Evolutionary conservation across 2,888 invertebrate genomes (phyloP).

Genomic region (Hofmannophila pseudospretella): DNA sequence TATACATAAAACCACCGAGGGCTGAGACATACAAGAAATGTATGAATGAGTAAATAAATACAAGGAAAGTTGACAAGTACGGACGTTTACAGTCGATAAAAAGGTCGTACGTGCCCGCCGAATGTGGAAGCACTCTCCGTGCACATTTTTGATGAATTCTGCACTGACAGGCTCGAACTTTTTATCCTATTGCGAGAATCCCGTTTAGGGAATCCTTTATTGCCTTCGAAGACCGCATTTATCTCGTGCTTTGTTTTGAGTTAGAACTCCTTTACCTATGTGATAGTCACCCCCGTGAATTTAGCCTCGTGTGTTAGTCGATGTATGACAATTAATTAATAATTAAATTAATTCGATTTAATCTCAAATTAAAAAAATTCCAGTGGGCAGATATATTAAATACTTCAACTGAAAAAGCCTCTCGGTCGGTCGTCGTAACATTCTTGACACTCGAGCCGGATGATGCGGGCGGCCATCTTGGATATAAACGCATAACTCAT

Average conservation of each 20-base stretch:
- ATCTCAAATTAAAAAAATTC: too few species aligned
- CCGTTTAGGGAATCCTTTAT: conserved; percentile 1
- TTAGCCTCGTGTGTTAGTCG: too few species aligned
- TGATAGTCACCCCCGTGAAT: too few species aligned
- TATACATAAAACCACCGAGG: too few species aligned
- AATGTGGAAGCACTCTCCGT: conserved; percentile 47
- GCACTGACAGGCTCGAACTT: conserved; percentile 38
- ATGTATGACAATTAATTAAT: too few species aligned
- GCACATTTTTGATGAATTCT: conserved; percentile 51
- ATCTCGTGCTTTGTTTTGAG: too few species aligned
- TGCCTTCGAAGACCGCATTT: too few species aligned
- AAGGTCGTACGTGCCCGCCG: conserved; percentile 46
- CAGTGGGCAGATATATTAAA: conserved; percentile 8
- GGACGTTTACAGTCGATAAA: conserved; percentile 56
- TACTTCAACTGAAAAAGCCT: conserved; percentile 31
- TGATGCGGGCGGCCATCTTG: conserved; percentile 59
- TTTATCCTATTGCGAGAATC: conserved; percentile 1
- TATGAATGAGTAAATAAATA: conserved; percentile 60
- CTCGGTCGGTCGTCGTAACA: conserved; percentile 35
- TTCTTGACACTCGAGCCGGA: conserved; percentile 55
- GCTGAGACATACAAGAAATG: conserved; percentile 46
- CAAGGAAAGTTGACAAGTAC: conserved; percentile 55
- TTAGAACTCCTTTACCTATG: too few species aligned
- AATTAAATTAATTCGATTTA: too few species aligned
- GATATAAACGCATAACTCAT: conserved; percentile 71